Percentiles rank a stretch among this genome's conserved stretches.
phyloP scores from a whole-genome alignment of 2,888 invertebrate species.

The Drosophila barbarae region DNA sequence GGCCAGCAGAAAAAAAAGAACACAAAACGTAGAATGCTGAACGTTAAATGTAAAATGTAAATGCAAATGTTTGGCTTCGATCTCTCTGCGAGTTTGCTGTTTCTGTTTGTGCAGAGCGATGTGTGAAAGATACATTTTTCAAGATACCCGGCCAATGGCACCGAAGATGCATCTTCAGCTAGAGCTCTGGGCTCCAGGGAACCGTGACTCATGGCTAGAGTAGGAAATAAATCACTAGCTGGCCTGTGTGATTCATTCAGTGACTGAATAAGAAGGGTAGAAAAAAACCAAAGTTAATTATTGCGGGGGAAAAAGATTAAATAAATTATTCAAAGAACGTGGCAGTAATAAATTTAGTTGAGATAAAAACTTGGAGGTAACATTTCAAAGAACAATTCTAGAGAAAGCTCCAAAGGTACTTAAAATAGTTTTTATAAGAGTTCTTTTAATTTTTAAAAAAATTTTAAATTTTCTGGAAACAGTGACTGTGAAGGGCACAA shows the following conservation, averaged over 20 bases:
- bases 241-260: constrained; percentile 17
- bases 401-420: background rate
- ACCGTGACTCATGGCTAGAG: constrained; percentile 16
- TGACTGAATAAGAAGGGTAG: constrained; percentile 5
- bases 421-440: no score
- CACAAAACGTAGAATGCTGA: constrained; percentile 13
- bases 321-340: constrained; percentile 1
- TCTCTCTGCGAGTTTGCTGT: constrained; percentile 18
- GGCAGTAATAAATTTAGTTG: background rate
- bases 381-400: background rate
- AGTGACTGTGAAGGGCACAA: background rate
- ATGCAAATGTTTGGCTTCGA: constrained; percentile 48
- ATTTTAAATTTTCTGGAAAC: background rate
- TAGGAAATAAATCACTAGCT: constrained; percentile 17
- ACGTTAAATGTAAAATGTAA: constrained; percentile 46
- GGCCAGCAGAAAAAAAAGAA: constrained; percentile 20
- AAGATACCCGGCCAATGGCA: constrained; percentile 19
- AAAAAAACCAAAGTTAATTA: constrained; percentile 1
- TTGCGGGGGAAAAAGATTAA: background rate
- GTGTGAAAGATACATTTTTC: constrained; percentile 42
- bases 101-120: constrained; percentile 27
- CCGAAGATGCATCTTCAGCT: constrained; percentile 4
- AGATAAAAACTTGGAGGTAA: background rate
- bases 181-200: constrained; percentile 18
- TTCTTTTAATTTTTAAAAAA: background rate